Evolutionary conservation across 2,113 vertebrate species (phyloP).

Genomic region (Aspidoscelis tigris): DNA sequence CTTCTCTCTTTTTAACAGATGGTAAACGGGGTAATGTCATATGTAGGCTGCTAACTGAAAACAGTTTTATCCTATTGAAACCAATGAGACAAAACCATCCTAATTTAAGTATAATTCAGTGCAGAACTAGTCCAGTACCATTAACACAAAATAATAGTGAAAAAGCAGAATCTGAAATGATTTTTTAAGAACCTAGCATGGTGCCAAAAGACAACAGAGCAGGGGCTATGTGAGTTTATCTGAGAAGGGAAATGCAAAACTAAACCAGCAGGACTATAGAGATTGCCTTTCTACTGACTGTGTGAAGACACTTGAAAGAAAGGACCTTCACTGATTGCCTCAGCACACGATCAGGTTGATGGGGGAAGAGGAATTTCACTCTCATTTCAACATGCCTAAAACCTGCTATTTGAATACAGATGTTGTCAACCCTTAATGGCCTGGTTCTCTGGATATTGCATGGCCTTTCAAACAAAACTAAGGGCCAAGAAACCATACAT

Average conservation of each 20-base stretch:
- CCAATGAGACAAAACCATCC: no score
- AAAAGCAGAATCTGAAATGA: background rate
- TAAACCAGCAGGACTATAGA: no score
- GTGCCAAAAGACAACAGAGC: background rate
- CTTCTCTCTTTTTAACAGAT: no score
- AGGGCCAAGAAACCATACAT: background rate
- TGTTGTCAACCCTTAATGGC: no score
- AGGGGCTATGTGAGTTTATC: background rate
- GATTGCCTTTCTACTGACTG: no score
- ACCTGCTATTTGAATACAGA: background rate
- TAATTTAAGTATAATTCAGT: background rate
- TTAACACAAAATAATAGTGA: background rate
- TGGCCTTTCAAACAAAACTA: background rate
- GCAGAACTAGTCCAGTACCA: background rate
- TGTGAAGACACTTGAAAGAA: no score
- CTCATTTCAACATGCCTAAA: background rate
- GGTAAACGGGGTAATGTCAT: no score
- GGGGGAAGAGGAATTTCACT: background rate
- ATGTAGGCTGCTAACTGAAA: no score
- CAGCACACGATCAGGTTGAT: background rate
- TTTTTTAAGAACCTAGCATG: background rate
- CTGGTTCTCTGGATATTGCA: background rate
- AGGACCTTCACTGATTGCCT: background rate
- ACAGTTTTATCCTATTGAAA: no score
- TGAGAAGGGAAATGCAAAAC: background rate